Conservation (phyloP, 1,140 invertebrate genomes). For the Tetraneura akinire region DNA sequence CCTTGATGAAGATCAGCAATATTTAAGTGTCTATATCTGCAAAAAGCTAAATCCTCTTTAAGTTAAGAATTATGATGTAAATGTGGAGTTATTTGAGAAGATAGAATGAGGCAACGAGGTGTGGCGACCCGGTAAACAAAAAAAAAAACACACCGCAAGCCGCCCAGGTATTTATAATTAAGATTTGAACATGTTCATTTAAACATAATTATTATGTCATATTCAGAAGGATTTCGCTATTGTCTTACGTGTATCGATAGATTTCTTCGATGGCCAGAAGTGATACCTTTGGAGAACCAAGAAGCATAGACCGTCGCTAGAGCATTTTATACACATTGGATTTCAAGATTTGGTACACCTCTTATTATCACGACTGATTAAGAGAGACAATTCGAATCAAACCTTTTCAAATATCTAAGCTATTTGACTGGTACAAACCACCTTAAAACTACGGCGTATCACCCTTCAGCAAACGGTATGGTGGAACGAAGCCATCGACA, state of each 20-base stretch:
- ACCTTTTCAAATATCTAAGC: neutral
- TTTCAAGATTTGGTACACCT: constrained; percentile 58
- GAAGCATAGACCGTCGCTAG: constrained; percentile 57
- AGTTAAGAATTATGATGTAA: too few relatives aligned
- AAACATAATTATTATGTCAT: constrained; percentile 55
- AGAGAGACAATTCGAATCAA: constrained; percentile 58
- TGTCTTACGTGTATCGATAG: constrained; percentile 56
- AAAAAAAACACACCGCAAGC: too few relatives aligned
- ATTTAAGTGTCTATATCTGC: too few relatives aligned
- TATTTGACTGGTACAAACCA: neutral
- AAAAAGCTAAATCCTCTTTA: too few relatives aligned
- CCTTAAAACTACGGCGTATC: too few relatives aligned
- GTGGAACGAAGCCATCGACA: neutral
- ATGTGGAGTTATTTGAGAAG: too few relatives aligned
- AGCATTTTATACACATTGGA: constrained; percentile 53
- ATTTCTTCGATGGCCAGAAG: constrained; percentile 57
- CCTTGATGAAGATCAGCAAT: too few relatives aligned
- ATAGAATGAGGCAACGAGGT: too few relatives aligned
- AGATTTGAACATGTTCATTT: constrained; percentile 7
- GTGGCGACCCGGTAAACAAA: too few relatives aligned
- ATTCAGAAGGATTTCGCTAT: constrained; percentile 8
- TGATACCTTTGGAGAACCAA: too few relatives aligned
- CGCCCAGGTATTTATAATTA: too few relatives aligned
- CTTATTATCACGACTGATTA: constrained; percentile 59
- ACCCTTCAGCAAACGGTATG: neutral